Evolutionary conservation across 2,888 invertebrate species (phyloP), one percentile per base, ranked within the genome.

Genomic region (Diaprepes abbreviatus): DNA sequence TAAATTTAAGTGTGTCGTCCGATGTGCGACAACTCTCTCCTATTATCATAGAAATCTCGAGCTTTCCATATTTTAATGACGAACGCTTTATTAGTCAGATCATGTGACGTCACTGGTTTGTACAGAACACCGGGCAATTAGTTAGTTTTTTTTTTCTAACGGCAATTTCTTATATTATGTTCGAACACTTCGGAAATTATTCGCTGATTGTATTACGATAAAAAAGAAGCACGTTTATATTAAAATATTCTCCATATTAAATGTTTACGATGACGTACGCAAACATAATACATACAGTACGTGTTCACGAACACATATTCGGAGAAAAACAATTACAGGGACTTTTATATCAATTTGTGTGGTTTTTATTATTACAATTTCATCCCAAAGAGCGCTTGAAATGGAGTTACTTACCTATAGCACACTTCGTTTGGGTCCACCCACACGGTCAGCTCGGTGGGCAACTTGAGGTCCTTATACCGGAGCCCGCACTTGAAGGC

Each of bases 361-460:
- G 28, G 6, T 28, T 28, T 4, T 3, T 28, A 28, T 28, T 28
- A n/a, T n/a, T n/a, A n/a, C n/a, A n/a, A n/a, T n/a, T n/a, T n/a
- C n/a, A n/a, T n/a, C n/a, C n/a, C n/a, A n/a, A n/a, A n/a, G n/a
- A n/a, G n/a, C n/a, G n/a, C n/a, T n/a, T n/a, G n/a, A n/a, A n/a
- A n/a, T n/a, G n/a, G n/a, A n/a, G n/a, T n/a, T n/a, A n/a, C 78
- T 79, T 74, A 83, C 84, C 84, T 83, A 77, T 84, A 84, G 82
- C 84, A 84, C 76, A 92, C 92, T 84, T 92, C 92, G 75, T 86
- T 85, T 1, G 92, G 92, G 80, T 92, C 92, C 73, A 92, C 90
- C 92, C 92, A 92, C 84, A 92, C 88, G 28, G 92, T 92, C 12
- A 92, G 86, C 83, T 92, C 92, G 76, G 87, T 86, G 21, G 92